phyloP scores from a whole-genome alignment of 2,113 vertebrate genomes.

The Equus quagga region DNA sequence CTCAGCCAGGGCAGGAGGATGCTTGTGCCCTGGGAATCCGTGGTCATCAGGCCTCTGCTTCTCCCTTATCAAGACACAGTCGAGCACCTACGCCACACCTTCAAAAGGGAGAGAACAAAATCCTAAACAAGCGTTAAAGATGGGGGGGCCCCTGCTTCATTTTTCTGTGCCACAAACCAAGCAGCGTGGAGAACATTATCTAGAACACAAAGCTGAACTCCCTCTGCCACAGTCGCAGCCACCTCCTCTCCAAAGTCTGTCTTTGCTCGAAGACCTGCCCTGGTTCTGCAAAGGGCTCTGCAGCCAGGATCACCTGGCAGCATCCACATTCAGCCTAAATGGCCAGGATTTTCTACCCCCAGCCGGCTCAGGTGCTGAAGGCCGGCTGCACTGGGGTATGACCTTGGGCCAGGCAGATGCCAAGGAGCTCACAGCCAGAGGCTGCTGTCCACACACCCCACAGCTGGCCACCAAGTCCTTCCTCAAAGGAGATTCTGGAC shows the following conservation, averaged over 20 bases:
- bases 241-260: background rate
- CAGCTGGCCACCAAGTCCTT: background rate
- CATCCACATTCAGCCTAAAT: fast-evolving
- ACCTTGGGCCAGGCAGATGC: fast-evolving
- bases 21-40: background rate
- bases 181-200: background rate
- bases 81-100: background rate
- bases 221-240: background rate
- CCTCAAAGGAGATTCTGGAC: background rate
- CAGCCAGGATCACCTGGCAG: background rate
- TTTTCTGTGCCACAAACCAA: background rate
- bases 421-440: background rate
- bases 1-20: background rate
- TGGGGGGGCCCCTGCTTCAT: fast-evolving
- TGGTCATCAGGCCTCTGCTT: background rate
- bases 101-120: background rate
- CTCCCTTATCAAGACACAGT: background rate
- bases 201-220: background rate
- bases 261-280: background rate
- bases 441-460: fast-evolving
- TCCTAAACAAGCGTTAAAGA: background rate
- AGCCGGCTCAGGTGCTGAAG: background rate
- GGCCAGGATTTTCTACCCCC: background rate
- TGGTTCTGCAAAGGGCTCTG: background rate
- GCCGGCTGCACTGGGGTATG: background rate